Percentiles rank a stretch among this genome's conserved stretches.
phyloP scores from a whole-genome alignment of 2,113 vertebrate species.

The Mesitornis unicolor region DNA sequence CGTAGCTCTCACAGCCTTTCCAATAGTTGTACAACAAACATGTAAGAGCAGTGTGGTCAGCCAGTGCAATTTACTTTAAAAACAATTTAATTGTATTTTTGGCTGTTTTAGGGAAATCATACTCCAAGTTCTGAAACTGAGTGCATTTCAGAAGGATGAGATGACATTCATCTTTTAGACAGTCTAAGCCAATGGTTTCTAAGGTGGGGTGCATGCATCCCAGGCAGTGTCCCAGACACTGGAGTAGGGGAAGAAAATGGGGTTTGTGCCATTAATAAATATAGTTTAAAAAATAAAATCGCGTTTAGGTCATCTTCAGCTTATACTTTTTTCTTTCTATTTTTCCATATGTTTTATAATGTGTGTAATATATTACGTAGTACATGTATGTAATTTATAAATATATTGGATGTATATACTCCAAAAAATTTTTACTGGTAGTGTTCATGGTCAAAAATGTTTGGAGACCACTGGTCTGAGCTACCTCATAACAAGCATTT shows the following conservation, averaged over 20 bases:
- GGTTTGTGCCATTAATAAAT: neutral
- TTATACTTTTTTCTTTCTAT: neutral
- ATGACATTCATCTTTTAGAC: neutral
- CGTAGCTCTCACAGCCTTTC: neutral
- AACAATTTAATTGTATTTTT: neutral
- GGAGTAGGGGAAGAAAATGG: neutral
- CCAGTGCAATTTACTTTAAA: neutral
- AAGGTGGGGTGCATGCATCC: fast-evolving
- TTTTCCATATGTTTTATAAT: neutral
- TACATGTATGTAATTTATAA: neutral
- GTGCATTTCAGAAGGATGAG: neutral
- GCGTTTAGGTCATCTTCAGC: neutral
- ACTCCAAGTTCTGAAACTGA: neutral
- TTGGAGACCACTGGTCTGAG: neutral
- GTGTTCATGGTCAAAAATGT: neutral
- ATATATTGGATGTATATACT: neutral
- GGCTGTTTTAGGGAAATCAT: neutral
- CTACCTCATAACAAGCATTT: neutral
- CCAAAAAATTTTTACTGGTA: neutral
- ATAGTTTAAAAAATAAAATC: neutral
- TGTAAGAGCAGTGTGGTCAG: neutral
- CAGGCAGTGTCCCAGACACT: neutral
- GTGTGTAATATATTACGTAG: neutral
- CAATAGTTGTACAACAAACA: neutral
- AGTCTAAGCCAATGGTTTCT: neutral